These are phyloP conservation scores for Hypothenemus hampei DNA, from an alignment of 1,140 invertebrate species.

Conservation along the genomic window DNA sequence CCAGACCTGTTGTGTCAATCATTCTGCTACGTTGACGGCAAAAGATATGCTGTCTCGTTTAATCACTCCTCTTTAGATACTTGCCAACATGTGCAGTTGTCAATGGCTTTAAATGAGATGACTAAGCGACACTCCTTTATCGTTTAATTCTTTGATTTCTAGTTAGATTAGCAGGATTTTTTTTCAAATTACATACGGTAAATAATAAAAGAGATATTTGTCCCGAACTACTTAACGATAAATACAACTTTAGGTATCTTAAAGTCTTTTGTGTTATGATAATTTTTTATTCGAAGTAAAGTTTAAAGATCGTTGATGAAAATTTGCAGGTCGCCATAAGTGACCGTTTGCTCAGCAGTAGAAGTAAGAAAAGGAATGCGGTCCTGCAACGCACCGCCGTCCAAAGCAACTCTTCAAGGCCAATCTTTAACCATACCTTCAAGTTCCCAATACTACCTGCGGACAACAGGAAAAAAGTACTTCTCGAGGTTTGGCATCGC, in stretches of 20 bases:
- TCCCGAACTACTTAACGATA: too few species aligned
- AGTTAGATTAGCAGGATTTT: too few species aligned
- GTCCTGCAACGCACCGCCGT: slow-evolving; percentile 49
- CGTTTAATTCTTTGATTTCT: too few species aligned
- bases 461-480: slow-evolving; percentile 38
- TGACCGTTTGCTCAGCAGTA: slow-evolving; percentile 31
- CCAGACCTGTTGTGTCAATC: slow-evolving; percentile 11
- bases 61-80: slow-evolving; percentile 5
- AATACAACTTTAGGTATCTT: too few species aligned
- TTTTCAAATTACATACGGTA: too few species aligned
- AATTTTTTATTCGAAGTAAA: too few species aligned
- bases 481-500: slow-evolving; percentile 52
- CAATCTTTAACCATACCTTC: slow-evolving; percentile 50
- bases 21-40: slow-evolving; percentile 5
- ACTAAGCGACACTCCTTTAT: too few species aligned
- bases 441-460: slow-evolving; percentile 39
- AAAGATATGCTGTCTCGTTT: slow-evolving; percentile 16
- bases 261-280: too few species aligned
- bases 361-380: slow-evolving; percentile 32
- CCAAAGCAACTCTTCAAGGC: slow-evolving; percentile 48
- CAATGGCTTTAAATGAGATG: too few species aligned
- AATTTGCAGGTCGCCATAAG: slow-evolving; percentile 36
- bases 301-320: too few species aligned
- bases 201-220: too few species aligned
- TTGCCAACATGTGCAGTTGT: slow-evolving; percentile 10